Evolutionary conservation across 1,140 invertebrate species (phyloP).

Genomic region (Bombus pascuorum): DNA sequence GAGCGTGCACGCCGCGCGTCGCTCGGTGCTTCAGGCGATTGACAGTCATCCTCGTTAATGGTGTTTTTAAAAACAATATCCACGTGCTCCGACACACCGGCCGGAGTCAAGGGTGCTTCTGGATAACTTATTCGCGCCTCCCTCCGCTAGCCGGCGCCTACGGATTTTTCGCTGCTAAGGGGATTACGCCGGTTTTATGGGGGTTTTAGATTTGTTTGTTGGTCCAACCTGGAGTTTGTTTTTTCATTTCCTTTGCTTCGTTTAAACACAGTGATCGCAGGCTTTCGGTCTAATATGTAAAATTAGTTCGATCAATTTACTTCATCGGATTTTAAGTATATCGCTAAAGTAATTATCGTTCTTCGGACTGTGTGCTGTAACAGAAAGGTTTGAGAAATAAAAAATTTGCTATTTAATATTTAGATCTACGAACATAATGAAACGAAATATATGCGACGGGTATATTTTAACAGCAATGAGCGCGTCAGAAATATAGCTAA

Average conservation of each 20-base stretch:
- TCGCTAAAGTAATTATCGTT: no score
- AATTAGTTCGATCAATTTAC: not conserved
- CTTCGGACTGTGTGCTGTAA: rapidly evolving
- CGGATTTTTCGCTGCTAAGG: slow-evolving; percentile 4
- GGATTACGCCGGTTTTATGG: slow-evolving; percentile 12
- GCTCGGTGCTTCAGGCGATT: slow-evolving; percentile 74
- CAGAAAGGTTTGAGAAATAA: not conserved
- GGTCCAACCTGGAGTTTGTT: not conserved
- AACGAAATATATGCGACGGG: no score
- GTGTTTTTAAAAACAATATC: slow-evolving; percentile 83
- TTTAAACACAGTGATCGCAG: not conserved
- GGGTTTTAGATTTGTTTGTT: not conserved
- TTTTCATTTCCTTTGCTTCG: not conserved
- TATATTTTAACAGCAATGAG: no score
- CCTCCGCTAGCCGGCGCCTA: not conserved
- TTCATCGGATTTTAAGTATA: no score
- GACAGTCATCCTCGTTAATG: slow-evolving; percentile 82
- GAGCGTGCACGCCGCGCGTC: slow-evolving; percentile 68
- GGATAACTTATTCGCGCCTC: slow-evolving; percentile 56
- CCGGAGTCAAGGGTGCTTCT: slow-evolving; percentile 54
- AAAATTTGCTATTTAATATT: not conserved
- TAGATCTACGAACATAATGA: no score
- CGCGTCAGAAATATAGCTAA: no score
- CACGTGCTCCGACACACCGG: slow-evolving; percentile 67
- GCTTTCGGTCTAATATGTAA: no score